Conservation (phyloP, 2,797 vertebrate genomes). For the Fundulus diaphanus region DNA sequence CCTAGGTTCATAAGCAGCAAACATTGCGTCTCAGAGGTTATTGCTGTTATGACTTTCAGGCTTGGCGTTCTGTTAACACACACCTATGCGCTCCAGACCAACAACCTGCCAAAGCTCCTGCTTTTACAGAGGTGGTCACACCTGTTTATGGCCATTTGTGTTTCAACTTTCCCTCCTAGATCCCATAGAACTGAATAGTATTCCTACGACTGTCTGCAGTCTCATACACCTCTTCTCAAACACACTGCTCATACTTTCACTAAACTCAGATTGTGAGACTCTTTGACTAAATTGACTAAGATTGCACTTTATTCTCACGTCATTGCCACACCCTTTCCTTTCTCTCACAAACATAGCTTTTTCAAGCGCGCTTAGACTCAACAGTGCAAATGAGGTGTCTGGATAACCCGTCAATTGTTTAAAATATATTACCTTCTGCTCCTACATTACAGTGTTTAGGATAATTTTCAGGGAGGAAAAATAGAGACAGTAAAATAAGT, state of each 20-base stretch:
- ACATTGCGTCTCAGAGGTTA: not conserved
- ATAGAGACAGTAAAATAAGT: not conserved
- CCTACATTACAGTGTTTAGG: not conserved
- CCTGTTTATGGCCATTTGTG: not conserved
- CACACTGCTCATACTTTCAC: not conserved
- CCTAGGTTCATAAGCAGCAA: not conserved
- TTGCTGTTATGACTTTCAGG: not conserved
- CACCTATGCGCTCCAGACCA: not conserved
- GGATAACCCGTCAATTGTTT: constrained; percentile 4
- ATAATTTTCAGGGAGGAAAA: constrained; percentile 6
- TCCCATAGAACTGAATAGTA: not conserved
- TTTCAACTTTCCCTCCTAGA: not conserved
- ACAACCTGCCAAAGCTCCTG: not conserved
- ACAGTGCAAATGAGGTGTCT: constrained; percentile 10
- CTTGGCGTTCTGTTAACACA: not conserved
- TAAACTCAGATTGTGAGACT: not conserved
- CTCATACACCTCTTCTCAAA: not conserved
- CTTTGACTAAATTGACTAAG: constrained; percentile 6
- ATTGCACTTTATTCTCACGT: not conserved
- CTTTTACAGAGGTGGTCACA: not conserved
- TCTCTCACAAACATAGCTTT: constrained; percentile 18
- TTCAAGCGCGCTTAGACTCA: constrained; percentile 19
- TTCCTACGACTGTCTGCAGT: not conserved
- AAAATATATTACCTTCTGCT: constrained; percentile 1
- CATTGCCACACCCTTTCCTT: not conserved